Percentiles rank a stretch among this genome's conserved stretches.
phyloP scores from a whole-genome alignment of 1,140 invertebrate genomes.

The Papilio xuthus region DNA sequence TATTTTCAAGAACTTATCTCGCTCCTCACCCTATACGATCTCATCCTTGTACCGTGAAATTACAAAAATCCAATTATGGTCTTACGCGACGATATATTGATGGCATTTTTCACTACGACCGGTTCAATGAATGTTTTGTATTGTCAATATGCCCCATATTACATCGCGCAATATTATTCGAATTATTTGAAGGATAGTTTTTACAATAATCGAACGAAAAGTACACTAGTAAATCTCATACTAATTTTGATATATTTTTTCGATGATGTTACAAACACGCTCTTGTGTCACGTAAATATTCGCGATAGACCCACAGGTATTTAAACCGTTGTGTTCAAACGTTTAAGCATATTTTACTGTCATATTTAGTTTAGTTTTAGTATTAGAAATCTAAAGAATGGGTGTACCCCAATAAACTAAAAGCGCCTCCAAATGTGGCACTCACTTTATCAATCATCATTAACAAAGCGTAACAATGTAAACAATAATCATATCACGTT shows the following conservation, averaged over 20 bases:
- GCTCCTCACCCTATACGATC: neutral
- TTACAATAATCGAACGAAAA: neutral
- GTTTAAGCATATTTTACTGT: neutral
- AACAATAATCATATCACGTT: slow-evolving; percentile 1
- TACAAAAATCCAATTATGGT: slow-evolving; percentile 27
- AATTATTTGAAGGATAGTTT: neutral
- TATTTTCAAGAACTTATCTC: slow-evolving; percentile 2
- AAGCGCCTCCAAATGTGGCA: neutral
- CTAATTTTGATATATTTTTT: too few relatives aligned
- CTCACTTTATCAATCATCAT: neutral
- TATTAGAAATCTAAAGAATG: neutral
- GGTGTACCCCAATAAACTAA: neutral
- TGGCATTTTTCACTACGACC: slow-evolving; percentile 18
- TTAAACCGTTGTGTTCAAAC: too few relatives aligned
- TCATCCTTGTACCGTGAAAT: slow-evolving; percentile 30
- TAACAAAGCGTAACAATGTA: neutral
- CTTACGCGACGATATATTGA: slow-evolving; percentile 8
- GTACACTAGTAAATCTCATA: too few relatives aligned
- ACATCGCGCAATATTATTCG: neutral
- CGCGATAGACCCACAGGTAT: too few relatives aligned
- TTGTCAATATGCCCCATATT: neutral
- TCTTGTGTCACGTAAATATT: too few relatives aligned
- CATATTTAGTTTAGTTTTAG: neutral
- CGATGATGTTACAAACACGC: too few relatives aligned
- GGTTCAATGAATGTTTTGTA: slow-evolving; percentile 16